Conservation (phyloP, 1,140 invertebrate genomes). For the Zaprionus vittiger region DNA sequence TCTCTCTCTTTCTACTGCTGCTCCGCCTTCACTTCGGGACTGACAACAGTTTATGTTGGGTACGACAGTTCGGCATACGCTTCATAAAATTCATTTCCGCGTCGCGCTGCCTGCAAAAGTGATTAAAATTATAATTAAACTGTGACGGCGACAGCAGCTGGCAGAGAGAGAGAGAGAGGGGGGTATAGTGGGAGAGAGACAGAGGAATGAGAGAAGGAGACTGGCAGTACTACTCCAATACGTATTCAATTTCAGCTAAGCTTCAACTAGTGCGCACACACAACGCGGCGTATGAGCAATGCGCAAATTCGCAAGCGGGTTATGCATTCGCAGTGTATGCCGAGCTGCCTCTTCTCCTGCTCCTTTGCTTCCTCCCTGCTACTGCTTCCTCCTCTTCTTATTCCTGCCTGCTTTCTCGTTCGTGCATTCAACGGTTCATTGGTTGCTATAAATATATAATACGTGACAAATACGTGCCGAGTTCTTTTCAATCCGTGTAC, state of each 20-base stretch:
- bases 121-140: constrained; percentile 83
- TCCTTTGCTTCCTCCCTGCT: not conserved
- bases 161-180: constrained; percentile 24
- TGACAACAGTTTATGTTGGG: constrained; percentile 82
- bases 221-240: constrained; percentile 32
- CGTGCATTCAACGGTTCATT: constrained; percentile 82
- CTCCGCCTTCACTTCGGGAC: constrained; percentile 32
- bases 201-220: not conserved
- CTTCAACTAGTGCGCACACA: constrained; percentile 56
- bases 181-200: not conserved
- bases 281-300: constrained; percentile 73
- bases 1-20: not conserved
- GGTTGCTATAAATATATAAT: constrained; percentile 83
- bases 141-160: constrained; percentile 56
- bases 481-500: constrained; percentile 74
- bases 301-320: constrained; percentile 54
- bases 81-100: constrained; percentile 82
- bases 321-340: constrained; percentile 69
- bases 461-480: constrained; percentile 82
- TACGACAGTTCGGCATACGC: constrained; percentile 77
- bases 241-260: constrained; percentile 78
- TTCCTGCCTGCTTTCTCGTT: constrained; percentile 1
- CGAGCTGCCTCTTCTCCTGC: constrained; percentile 1
- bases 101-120: constrained; percentile 78
- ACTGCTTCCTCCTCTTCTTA: not conserved